Evolutionary conservation across 2,888 invertebrate genomes (phyloP), one percentile per base, ranked within the genome.

Genomic region (Imbricaverruca yamaguchii): DNA sequence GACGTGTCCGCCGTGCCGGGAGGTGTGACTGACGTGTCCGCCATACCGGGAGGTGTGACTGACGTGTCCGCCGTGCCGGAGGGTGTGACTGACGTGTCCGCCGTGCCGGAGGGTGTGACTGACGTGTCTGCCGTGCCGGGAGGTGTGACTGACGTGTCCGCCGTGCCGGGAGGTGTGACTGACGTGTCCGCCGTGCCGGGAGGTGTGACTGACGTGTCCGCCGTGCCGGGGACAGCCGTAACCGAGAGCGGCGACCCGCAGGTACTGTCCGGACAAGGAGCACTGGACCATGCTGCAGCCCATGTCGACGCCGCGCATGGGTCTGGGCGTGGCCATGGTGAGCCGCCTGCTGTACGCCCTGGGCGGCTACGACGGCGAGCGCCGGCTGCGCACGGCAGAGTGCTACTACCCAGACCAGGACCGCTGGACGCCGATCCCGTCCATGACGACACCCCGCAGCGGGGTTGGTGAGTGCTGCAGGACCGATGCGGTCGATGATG

Each of bases 371-470:
- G 94, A 97, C 88, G 96, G 97, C 55, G 89, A 89, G 23, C 89
- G 92, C 57, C 90, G 96, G 61, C 90, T 95, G 82, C 90, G 90
- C 84, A 92, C 93, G 63, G 94, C 92, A 0, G 97, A 97, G 89
- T 94, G 95, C 87, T 97, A 96, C 88, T 94, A 96, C 87, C 96
- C 97, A 0, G 97, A 97, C 88, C 93, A 94, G 87, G 92, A 96
- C 87, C 91, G 92, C 85, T 97, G 97, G 97, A 92, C 91, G 1
- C 91, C 92, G 78, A 81, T 74, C n/a, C 90, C 93, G 23, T 89
- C 94, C 0, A 94, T 96, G 93, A 89, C 90, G 82, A 90, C 91
- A 57, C 91, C 92, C 11, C 89, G 96, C 82, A 95, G 95, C 86
- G 96, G 96, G 56, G 94, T 74, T 21, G 74, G 74, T 74, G 95